Evolutionary conservation across 2,113 vertebrate species (phyloP), one percentile per base, ranked within the genome.

Genomic region (Phodopus roborovskii): DNA sequence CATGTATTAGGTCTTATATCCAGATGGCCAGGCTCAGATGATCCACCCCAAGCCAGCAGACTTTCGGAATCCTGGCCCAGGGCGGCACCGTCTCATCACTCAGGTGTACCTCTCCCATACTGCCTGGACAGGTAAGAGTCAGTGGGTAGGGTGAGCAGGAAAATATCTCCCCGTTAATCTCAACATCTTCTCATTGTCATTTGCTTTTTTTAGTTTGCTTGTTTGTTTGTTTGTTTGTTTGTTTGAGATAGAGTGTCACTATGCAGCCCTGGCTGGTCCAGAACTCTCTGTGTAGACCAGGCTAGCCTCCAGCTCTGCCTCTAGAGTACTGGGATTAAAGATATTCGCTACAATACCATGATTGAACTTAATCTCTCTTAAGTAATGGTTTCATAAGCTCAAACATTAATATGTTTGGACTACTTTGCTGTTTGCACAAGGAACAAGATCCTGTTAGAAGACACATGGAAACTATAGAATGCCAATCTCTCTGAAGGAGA

Each of bases 81-180:
- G 99, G n/a, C 98, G 99, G 68, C 99, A 99, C 97, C 96, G 99
- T 8, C 99, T 99, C 88, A 99, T 99, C 98, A 99, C 99, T 36
- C 99, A 99, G 97, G 99, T 99, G 75, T 99, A 99, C 98, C 99
- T 99, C 48, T 99, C 99, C 0, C 99, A 99, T 97, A 99, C 99
- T 0, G 99, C 99, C 10, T 99, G 99, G 99, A 99, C 99, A 98
- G 99, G 99, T 99, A 94, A 0, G 0, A 71, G 50, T 53, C 17
- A 60, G 1, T 0, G 0, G 39, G 4, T 7, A n/a, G 42, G 2
- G 5, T 53, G 45, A 36, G 60, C 53, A 64, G 64, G 28, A 83
- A 84, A 92, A 26, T 45, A 24, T 22, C 26, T 24, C 50, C 74
- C 28, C 42, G 24, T 53, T 60, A 8, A 83, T 58, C 56, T 83